Evolutionary conservation across 2,888 invertebrate species (phyloP), one percentile per base, ranked within the genome.

Genomic region (Chrysomela aeneicollis): DNA sequence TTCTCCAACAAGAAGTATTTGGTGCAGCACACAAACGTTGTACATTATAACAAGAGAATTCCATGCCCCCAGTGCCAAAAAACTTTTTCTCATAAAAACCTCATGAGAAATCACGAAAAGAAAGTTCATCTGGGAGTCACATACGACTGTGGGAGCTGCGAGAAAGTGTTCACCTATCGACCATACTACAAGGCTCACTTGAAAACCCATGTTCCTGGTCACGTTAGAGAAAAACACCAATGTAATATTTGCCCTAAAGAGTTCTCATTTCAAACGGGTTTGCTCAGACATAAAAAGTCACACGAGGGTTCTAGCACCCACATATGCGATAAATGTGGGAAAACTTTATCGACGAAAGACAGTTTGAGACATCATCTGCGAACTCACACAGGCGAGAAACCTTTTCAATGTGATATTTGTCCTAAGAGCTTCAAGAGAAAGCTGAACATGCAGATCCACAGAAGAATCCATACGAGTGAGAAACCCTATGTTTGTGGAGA

Each of bases 311-410:
- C 47, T 1, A 54, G 53, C 10, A 61, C 65, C n/a, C 51, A 68
- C 52, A 51, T 70, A 22, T 77, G 77, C 59, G 73, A 76, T 51
- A 61, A 72, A 37, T 77, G 77, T 60, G 73, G 73, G 5, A 72
- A 64, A 42, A 26, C 50, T 15, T 55, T 63, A 12, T 54, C 58
- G 0, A 49, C 47, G 5, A 52, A 37, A 17, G 62, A 46, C 15
- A 63, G 64, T 26, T 55, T 72, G 32, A 63, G 15, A 9, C 22
- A 58, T 18, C 71, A 71, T 22, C 42, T 64, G 79, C 84, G 86
- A 0, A 82, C 81, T 0, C 87, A 87, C 57, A 84, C 85, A 0
- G 85, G 86, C 4, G 73, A 73, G 51, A 61, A 66, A 49, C 74
- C 73, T 4, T 72, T 69, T 35, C 59, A 3, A 78, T 83, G 12